These are phyloP conservation scores for Haemorhous mexicanus DNA, from an alignment of 2,113 vertebrate genomes.

Conservation along the genomic window DNA sequence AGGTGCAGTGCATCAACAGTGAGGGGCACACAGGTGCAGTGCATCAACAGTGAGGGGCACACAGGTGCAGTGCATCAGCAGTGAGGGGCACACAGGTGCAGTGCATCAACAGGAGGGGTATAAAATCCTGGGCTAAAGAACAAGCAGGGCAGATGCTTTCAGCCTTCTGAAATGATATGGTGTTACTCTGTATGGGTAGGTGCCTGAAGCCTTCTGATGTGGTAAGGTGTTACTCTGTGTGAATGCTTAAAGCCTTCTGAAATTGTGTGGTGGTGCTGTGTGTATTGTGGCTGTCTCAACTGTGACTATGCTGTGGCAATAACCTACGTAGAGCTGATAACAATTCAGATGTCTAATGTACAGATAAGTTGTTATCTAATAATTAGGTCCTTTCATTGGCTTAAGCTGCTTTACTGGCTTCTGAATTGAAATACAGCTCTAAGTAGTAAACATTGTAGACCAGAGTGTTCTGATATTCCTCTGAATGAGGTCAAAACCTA, in stretches of 20 bases:
- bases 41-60: background rate
- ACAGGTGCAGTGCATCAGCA: background rate
- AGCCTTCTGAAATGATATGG: background rate
- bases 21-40: background rate
- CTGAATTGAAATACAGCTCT: background rate
- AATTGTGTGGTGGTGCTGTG: background rate
- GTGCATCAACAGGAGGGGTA: accelerated
- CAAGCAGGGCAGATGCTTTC: background rate
- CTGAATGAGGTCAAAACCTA: background rate
- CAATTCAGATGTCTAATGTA: background rate
- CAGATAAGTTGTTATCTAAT: background rate
- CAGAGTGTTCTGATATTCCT: background rate
- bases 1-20: background rate
- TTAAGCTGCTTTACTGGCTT: background rate
- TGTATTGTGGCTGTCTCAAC: background rate
- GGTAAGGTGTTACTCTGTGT: background rate
- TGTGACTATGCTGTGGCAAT: background rate
- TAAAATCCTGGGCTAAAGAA: background rate
- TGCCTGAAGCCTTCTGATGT: background rate
- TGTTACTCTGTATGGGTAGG: background rate
- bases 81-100: background rate
- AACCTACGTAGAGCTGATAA: background rate
- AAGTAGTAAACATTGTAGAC: background rate
- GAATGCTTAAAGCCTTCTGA: background rate
- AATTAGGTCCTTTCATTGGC: background rate